A percentile compares a stretch with the other conserved stretches of the same genome.
Evolutionary conservation across 1,140 invertebrate genomes (phyloP).

Genomic region (Tetramorium parvispinum): DNA sequence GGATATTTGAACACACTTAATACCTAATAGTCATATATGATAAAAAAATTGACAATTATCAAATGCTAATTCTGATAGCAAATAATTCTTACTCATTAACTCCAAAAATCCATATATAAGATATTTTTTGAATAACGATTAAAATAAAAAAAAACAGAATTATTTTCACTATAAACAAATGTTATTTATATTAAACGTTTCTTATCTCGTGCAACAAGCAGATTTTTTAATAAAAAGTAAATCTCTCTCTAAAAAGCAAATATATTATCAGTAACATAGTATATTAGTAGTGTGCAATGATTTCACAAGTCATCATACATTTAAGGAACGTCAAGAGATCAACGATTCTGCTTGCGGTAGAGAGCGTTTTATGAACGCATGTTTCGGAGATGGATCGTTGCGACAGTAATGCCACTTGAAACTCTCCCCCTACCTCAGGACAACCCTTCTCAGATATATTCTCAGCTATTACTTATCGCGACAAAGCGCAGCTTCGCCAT

Average conservation of each 20-base stretch:
- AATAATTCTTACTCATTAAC: too few species aligned
- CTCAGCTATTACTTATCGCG: slow-evolving; percentile 10
- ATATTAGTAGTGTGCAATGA: background rate
- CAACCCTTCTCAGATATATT: background rate
- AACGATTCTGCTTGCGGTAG: background rate
- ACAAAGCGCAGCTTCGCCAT: background rate
- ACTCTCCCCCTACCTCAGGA: background rate
- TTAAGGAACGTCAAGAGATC: background rate
- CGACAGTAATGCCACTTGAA: background rate
- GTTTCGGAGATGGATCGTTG: background rate
- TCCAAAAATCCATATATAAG: too few species aligned
- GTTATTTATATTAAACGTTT: background rate
- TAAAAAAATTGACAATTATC: too few species aligned
- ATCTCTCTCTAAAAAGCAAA: background rate
- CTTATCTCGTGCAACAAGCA: background rate
- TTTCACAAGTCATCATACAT: background rate
- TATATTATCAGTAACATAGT: background rate
- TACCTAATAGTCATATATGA: too few species aligned
- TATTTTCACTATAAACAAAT: background rate
- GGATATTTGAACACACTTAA: too few species aligned
- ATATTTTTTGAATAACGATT: too few species aligned
- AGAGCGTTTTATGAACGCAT: background rate
- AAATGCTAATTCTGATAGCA: too few species aligned
- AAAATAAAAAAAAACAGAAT: background rate
- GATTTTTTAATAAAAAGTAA: background rate